Base-by-base conservation (phyloP, 2,113 vertebrate genomes). In the Vulpes ferrilata region DNA sequence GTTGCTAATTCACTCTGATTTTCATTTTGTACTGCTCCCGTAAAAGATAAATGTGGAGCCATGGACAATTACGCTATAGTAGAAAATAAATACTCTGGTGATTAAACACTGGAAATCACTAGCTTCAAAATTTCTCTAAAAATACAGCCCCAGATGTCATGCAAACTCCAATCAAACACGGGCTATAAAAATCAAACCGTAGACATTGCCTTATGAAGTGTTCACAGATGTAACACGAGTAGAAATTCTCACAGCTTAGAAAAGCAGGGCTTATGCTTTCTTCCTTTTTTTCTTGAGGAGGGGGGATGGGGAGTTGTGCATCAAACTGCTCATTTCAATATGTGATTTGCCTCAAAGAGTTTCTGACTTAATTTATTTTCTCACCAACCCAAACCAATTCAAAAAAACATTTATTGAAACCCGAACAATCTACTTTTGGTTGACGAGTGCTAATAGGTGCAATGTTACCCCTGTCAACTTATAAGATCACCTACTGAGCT, bases 91-190 rank as follows among this genome's bases (percentile, higher is more conserved):
- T 30, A 96, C 91, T 55, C 11, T 35, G 7, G 90, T 74, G 95
- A 96, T 97, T 98, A 96, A 97, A 98, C 97, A 97, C 94, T 80
- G 90, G 97, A 97, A 97, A 35, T 96, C 93, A 97, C 51, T 76
- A 97, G 94, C 95, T 98, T 98, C 97, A 97, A 93, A 97, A 95
- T 98, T 82, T 97, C 95, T 98, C 97, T 95, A 98, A 85, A 98
- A 96, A 97, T 71, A 96, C 71, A 97, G 95, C 96, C 97, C 96
- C 90, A 1, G 97, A 97, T 97, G 97, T 97, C 98, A 89, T 10
- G 84, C 94, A 97, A 11, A 92, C 92, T 74, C 96, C 94, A 89
- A 93, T 98, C 96, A 98, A 98, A 98, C 97, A 73, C 48, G 84
- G 92, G 65, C 86, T 98, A 96, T 98, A 96, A 98, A 98, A 98